These are phyloP conservation scores for Pterobdella sp. DNA, from an alignment of 2,888 invertebrate genomes.

Conservation along the genomic window DNA sequence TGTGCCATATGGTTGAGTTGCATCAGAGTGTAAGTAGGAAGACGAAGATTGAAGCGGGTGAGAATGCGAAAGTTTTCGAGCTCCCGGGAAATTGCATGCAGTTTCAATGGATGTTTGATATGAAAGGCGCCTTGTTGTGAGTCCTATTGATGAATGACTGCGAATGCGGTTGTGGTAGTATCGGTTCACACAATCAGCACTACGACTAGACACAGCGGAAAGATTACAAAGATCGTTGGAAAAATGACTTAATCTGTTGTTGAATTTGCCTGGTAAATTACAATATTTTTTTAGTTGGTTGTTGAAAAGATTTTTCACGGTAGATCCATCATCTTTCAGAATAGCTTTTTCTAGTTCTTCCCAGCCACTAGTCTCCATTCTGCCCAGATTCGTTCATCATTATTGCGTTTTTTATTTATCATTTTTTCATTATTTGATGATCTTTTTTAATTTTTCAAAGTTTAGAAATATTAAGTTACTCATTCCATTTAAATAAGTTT, in stretches of 20 bases:
- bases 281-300: constrained; percentile 21
- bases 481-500: no score
- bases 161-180: constrained; percentile 26
- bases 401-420: no score
- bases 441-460: no score
- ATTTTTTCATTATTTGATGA: no score
- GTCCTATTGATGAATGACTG: constrained; percentile 32
- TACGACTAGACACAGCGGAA: constrained; percentile 13
- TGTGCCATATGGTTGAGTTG: constrained; percentile 13
- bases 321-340: constrained; percentile 20
- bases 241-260: neutral
- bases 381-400: constrained; percentile 17
- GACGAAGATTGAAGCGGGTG: constrained; percentile 28
- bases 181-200: constrained; percentile 29
- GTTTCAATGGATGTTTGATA: constrained; percentile 25
- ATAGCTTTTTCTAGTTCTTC: constrained; percentile 25
- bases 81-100: constrained; percentile 15
- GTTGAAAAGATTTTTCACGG: constrained; percentile 3
- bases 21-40: neutral
- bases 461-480: no score
- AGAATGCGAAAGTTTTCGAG: constrained; percentile 29
- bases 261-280: neutral
- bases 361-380: constrained; percentile 17
- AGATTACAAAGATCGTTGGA: constrained; percentile 15
- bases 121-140: constrained; percentile 15